phyloP scores from a whole-genome alignment of 2,888 invertebrate genomes.

The Melanchra persicariae region DNA sequence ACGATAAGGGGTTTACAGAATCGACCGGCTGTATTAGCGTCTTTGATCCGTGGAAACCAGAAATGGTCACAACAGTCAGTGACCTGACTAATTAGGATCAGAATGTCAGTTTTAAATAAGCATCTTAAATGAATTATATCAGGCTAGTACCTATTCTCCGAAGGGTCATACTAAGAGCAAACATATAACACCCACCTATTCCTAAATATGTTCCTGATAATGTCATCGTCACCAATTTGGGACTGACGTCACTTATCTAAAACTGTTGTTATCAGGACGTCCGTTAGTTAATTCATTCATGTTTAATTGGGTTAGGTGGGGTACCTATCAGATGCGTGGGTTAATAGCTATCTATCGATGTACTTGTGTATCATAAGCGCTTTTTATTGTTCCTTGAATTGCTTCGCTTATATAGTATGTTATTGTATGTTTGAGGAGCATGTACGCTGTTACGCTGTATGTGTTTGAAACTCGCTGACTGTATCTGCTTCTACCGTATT shows the following conservation, averaged over 20 bases:
- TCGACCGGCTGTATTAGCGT: background rate
- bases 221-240: constrained; percentile 27
- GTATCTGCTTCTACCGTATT: background rate
- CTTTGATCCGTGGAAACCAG: constrained; percentile 2
- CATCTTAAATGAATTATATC: too few species aligned
- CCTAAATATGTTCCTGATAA: constrained; percentile 28
- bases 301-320: constrained; percentile 14
- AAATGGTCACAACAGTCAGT: background rate
- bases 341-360: constrained; percentile 11
- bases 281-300: constrained; percentile 34
- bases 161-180: background rate
- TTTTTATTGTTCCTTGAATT: background rate
- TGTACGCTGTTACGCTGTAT: background rate
- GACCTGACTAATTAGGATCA: constrained; percentile 18
- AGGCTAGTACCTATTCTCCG: background rate
- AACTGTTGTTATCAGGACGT: constrained; percentile 19
- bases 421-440: background rate
- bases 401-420: background rate
- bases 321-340: constrained; percentile 9
- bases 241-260: constrained; percentile 43
- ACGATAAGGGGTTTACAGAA: too few species aligned
- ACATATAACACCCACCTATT: constrained; percentile 9
- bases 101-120: background rate
- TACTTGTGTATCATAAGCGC: background rate
- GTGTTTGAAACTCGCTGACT: too few species aligned